phyloP scores from a whole-genome alignment of 2,888 invertebrate genomes.

The Zeuzera pyrina region DNA sequence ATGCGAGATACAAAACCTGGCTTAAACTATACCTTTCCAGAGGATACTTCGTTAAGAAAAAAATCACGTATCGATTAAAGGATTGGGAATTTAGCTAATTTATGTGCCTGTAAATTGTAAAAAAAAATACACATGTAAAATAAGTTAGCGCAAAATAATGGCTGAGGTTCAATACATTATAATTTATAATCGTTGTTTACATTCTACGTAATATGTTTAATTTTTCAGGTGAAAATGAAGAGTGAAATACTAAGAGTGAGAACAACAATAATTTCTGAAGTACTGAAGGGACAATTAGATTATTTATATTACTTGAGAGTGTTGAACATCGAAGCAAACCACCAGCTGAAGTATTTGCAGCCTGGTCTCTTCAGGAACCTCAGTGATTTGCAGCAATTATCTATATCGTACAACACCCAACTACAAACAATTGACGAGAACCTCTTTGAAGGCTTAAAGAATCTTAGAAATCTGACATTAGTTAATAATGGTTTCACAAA shows the following conservation, averaged over 20 bases:
- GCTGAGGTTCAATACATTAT: too few relatives aligned
- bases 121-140: too few relatives aligned
- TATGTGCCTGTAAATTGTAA: too few relatives aligned
- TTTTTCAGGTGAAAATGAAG: slow-evolving; percentile 43
- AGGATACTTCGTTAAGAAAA: too few relatives aligned
- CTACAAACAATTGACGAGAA: slow-evolving; percentile 49
- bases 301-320: slow-evolving; percentile 41
- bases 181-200: too few relatives aligned
- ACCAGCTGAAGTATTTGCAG: slow-evolving; percentile 56
- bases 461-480: slow-evolving; percentile 60
- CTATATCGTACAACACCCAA: slow-evolving; percentile 69
- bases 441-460: slow-evolving; percentile 64
- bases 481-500: slow-evolving; percentile 70
- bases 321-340: slow-evolving; percentile 71
- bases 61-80: too few relatives aligned
- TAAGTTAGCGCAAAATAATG: too few relatives aligned
- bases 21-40: too few relatives aligned
- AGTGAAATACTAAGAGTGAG: slow-evolving; percentile 57
- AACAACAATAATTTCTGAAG: slow-evolving; percentile 57
- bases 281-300: slow-evolving; percentile 54
- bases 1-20: too few relatives aligned
- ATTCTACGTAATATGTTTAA: slow-evolving; percentile 3
- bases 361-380: slow-evolving; percentile 64
- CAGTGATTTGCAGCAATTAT: slow-evolving; percentile 57
- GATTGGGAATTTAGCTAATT: too few relatives aligned